These are phyloP conservation scores for Ceratosolen fusciceps DNA, from an alignment of 1,140 invertebrate genomes.

Conservation along the genomic window DNA sequence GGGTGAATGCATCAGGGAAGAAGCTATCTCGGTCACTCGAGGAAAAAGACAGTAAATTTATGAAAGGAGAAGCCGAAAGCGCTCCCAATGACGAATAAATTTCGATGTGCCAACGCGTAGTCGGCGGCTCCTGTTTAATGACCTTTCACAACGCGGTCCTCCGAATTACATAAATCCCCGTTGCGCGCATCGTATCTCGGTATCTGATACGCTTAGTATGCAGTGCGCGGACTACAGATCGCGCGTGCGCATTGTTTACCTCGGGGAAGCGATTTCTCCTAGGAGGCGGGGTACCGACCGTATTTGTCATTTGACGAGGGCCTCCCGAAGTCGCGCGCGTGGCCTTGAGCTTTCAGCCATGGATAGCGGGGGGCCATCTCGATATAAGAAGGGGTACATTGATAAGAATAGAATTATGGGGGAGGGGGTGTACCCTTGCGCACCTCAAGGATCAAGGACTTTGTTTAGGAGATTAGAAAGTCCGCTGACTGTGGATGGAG, in stretches of 20 bases:
- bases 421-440: no score
- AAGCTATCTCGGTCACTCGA: neutral
- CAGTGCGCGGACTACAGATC: no score
- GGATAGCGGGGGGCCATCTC: no score
- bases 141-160: slow-evolving; percentile 52
- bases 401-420: no score
- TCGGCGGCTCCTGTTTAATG: slow-evolving; percentile 51
- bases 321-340: neutral
- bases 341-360: no score
- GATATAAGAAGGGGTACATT: no score
- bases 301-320: neutral
- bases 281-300: neutral
- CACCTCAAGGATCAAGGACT: neutral
- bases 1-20: neutral
- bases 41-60: neutral
- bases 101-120: slow-evolving; percentile 36
- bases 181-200: neutral
- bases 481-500: no score
- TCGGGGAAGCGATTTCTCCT: neutral
- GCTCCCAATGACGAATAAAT: slow-evolving; percentile 35
- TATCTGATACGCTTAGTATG: neutral
- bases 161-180: slow-evolving; percentile 22
- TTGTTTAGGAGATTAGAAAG: neutral
- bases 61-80: neutral
- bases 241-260: neutral